These are phyloP conservation scores for Hyposoter dolosus DNA, from an alignment of 2,888 invertebrate genomes.

Conservation along the genomic window DNA sequence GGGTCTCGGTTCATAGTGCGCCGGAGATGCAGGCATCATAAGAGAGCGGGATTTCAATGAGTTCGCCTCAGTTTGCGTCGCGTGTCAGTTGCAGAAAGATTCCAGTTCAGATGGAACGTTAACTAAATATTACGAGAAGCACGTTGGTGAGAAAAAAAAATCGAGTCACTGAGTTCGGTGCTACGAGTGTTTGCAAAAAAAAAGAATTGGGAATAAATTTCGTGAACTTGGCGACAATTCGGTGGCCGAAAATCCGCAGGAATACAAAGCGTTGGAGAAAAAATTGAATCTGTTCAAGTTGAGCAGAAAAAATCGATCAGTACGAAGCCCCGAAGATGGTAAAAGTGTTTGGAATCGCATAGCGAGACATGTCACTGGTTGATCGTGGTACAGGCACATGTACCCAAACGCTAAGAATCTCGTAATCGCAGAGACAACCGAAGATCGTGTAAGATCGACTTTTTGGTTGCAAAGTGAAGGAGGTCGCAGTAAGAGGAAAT, in stretches of 20 bases:
- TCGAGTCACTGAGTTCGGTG: conserved; percentile 9
- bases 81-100: conserved; percentile 77
- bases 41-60: conserved; percentile 79
- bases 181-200: conserved; percentile 42
- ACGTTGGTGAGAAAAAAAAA: not conserved
- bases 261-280: not conserved
- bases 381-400: conserved; percentile 29
- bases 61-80: conserved; percentile 80
- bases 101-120: conserved; percentile 27
- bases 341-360: not conserved
- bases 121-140: not conserved
- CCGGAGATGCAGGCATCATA: conserved; percentile 82
- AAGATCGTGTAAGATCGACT: not conserved
- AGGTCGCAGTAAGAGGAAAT: not conserved
- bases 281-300: not conserved
- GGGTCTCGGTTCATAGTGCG: conserved; percentile 83
- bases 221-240: not conserved
- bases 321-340: conserved; percentile 30
- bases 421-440: not conserved
- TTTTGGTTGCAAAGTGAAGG: no score
- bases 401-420: conserved; percentile 42
- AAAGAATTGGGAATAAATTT: conserved; percentile 25
- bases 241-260: not conserved
- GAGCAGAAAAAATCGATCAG: not conserved
- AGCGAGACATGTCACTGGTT: conserved; percentile 47